Percentiles rank a stretch among this genome's conserved stretches.
These are phyloP conservation scores for Batillaria attramentaria DNA, from an alignment of 1,140 invertebrate genomes.

Conservation along the genomic window DNA sequence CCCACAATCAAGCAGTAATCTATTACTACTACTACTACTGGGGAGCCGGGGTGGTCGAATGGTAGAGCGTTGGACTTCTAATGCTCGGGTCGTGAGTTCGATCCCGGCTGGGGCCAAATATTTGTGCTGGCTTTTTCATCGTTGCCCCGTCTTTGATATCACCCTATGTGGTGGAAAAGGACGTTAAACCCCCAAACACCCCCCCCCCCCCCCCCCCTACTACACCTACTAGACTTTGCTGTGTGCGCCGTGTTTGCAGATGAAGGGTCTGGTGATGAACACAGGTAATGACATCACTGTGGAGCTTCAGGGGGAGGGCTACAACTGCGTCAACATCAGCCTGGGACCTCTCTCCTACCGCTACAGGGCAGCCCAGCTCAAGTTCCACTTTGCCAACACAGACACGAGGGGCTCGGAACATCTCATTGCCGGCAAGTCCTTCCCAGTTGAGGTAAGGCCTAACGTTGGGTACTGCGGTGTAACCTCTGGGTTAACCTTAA, in stretches of 20 bases:
- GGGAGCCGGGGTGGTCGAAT: too few relatives aligned
- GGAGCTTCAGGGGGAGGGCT: conserved; percentile 86
- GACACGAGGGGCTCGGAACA: conserved; percentile 57
- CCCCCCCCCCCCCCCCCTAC: too few relatives aligned
- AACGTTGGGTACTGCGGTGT: background rate
- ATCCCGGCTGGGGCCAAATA: background rate
- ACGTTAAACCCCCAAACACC: background rate
- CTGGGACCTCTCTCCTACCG: conserved; percentile 95
- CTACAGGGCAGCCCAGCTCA: conserved; percentile 81
- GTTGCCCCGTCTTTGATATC: background rate
- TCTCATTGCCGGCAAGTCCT: conserved; percentile 41
- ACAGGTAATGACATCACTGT: conserved; percentile 96
- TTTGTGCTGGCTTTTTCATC: background rate
- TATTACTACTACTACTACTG: too few relatives aligned
- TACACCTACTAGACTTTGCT: background rate
- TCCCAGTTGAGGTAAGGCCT: conserved; percentile 74
- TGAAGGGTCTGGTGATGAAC: conserved; percentile 89
- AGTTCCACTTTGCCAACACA: conserved; percentile 94
- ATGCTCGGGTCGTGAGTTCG: too few relatives aligned
- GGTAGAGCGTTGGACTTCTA: too few relatives aligned
- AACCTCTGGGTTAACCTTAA: background rate
- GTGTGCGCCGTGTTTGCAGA: conserved; percentile 74
- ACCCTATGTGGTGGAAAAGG: background rate
- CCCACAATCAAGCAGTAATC: too few relatives aligned
- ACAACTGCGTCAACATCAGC: conserved; percentile 85